Evolutionary conservation across 2,888 invertebrate genomes (phyloP).

Genomic region (Drosophila prostipennis): DNA sequence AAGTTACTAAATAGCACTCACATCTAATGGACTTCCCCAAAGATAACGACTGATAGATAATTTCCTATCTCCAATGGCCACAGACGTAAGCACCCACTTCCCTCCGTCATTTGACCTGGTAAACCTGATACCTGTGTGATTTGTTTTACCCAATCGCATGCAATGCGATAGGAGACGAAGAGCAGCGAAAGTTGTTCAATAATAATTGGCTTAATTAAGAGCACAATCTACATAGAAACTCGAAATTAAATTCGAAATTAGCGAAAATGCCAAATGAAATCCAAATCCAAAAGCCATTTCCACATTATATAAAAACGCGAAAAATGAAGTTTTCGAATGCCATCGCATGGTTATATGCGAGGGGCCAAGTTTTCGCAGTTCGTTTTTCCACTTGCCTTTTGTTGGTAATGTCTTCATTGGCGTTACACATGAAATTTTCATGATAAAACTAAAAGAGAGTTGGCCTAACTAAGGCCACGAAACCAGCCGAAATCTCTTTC

Average conservation of each 20-base stretch:
- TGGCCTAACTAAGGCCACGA: constrained; percentile 29
- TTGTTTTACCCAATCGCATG: constrained; percentile 35
- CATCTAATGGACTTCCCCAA: background rate
- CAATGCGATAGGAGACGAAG: constrained; percentile 23
- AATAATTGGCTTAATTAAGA: constrained; percentile 36
- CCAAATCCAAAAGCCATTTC: constrained; percentile 50
- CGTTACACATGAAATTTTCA: constrained; percentile 34
- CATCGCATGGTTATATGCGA: constrained; percentile 49
- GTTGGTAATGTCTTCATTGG: constrained; percentile 41
- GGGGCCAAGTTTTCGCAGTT: constrained; percentile 34
- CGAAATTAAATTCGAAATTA: constrained; percentile 32
- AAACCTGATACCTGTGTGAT: constrained; percentile 45
- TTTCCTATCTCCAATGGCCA: constrained; percentile 12
- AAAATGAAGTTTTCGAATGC: constrained; percentile 47
- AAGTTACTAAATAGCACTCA: background rate
- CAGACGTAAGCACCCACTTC: constrained; percentile 32
- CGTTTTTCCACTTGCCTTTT: constrained; percentile 14
- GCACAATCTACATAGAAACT: constrained; percentile 48
- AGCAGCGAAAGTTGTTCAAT: constrained; percentile 46
- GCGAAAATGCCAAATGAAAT: constrained; percentile 38
- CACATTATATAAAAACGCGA: constrained; percentile 71
- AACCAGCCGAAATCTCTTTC: constrained; percentile 23
- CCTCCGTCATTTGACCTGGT: constrained; percentile 12
- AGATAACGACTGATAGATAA: background rate
- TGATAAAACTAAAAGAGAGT: constrained; percentile 34